A percentile compares a stretch with the other conserved stretches of the same genome.
Conservation (phyloP, 2,113 vertebrate species). For the Oncorhynchus nerka region DNA sequence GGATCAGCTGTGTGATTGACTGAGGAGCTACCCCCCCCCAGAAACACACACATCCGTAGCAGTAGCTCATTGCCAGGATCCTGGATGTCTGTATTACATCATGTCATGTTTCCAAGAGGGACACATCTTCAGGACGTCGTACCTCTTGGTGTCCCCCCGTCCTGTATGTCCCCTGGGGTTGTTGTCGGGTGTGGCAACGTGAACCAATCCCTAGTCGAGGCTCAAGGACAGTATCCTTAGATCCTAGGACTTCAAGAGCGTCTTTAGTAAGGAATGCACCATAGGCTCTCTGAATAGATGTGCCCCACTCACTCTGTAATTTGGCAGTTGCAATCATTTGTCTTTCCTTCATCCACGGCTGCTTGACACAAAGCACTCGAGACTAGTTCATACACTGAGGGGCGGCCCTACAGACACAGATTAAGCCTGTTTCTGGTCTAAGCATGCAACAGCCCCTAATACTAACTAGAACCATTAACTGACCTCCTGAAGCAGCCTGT, state of each 20-base stretch:
- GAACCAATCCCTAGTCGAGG: background rate
- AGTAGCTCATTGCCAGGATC: background rate
- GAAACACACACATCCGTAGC: background rate
- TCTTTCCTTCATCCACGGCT: conserved; percentile 63
- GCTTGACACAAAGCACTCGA: conserved; percentile 43
- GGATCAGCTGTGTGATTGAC: conserved; percentile 76
- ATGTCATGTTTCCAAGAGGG: background rate
- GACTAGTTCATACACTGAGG: background rate
- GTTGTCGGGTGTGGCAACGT: background rate
- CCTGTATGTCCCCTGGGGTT: background rate
- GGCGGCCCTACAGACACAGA: too few species aligned
- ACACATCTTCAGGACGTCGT: background rate
- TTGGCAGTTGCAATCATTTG: conserved; percentile 52
- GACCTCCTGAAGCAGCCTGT: background rate
- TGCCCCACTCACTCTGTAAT: conserved; percentile 29
- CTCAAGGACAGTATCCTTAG: background rate
- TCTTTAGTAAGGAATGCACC: conserved; percentile 31
- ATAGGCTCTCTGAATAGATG: conserved; percentile 39
- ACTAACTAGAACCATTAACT: background rate
- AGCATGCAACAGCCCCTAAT: too few species aligned
- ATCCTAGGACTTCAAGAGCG: background rate
- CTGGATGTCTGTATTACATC: background rate
- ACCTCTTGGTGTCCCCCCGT: background rate
- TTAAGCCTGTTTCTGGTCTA: too few species aligned
- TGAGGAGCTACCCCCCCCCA: conserved; percentile 27